A percentile compares a stretch with the other conserved stretches of the same genome.
These are phyloP conservation scores for Lepus oiostolus DNA, from an alignment of 2,797 vertebrate genomes.

Conservation along the genomic window DNA sequence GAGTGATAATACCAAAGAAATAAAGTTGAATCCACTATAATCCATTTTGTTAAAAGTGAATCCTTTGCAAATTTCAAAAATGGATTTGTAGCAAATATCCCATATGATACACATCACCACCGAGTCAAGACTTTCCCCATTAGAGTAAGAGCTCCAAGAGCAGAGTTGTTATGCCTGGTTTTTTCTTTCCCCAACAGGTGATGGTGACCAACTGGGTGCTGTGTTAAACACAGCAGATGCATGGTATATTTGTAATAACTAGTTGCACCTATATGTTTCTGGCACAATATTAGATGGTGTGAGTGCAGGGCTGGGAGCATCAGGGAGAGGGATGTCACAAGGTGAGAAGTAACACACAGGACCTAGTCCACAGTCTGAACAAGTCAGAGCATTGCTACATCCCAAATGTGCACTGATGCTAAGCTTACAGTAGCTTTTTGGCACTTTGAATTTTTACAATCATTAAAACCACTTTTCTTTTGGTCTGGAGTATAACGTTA, in stretches of 20 bases:
- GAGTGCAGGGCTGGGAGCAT: too few relatives aligned
- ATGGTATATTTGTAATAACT: background rate
- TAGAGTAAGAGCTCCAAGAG: background rate
- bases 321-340: too few relatives aligned
- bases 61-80: conserved; percentile 40
- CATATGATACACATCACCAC: background rate
- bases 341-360: background rate
- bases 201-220: background rate
- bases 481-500: background rate
- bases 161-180: background rate
- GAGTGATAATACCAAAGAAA: background rate
- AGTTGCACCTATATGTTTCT: background rate
- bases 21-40: background rate
- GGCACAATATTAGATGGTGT: background rate
- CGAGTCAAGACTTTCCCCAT: background rate
- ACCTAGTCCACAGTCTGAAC: background rate
- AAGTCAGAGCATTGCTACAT: background rate
- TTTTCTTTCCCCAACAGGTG: background rate
- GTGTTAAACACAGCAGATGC: background rate
- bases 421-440: background rate
- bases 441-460: background rate
- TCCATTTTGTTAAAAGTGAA: conserved; percentile 22
- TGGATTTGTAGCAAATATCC: background rate
- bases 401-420: background rate
- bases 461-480: background rate